Evolutionary conservation across 2,797 vertebrate species (phyloP).

Genomic region (Microtus californicus): DNA sequence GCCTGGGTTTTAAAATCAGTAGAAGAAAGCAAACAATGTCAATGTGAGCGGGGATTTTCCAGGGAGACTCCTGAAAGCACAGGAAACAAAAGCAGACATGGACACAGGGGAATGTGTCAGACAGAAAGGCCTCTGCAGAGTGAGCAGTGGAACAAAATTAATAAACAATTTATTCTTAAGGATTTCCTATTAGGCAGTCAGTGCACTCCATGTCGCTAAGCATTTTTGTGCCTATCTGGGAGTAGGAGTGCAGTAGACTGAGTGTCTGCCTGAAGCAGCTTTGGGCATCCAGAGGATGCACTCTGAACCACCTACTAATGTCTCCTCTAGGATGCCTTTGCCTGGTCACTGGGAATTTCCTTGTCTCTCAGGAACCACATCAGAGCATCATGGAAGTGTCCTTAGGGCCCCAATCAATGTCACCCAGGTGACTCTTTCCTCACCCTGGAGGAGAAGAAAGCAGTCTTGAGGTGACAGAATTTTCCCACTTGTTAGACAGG

Average conservation of each 20-base stretch:
- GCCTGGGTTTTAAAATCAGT: neutral
- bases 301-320: neutral
- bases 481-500: neutral
- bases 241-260: neutral
- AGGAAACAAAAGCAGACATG: neutral
- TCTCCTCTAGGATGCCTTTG: neutral
- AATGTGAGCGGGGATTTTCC: neutral
- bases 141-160: neutral
- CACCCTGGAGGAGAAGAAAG: slow-evolving; percentile 1
- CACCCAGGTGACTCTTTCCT: neutral
- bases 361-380: neutral
- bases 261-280: neutral
- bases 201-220: neutral
- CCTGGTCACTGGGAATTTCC: neutral
- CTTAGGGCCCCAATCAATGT: neutral
- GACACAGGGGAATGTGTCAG: neutral
- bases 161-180: slow-evolving; percentile 27
- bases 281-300: neutral
- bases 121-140: neutral
- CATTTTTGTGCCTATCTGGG: slow-evolving; percentile 5
- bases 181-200: slow-evolving; percentile 1
- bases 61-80: neutral
- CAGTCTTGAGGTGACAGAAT: neutral
- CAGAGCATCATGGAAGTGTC: neutral
- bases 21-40: neutral